These are phyloP conservation scores for Helicolenus hilgendorfi DNA, from an alignment of 2,797 vertebrate species.

Conservation along the genomic window DNA sequence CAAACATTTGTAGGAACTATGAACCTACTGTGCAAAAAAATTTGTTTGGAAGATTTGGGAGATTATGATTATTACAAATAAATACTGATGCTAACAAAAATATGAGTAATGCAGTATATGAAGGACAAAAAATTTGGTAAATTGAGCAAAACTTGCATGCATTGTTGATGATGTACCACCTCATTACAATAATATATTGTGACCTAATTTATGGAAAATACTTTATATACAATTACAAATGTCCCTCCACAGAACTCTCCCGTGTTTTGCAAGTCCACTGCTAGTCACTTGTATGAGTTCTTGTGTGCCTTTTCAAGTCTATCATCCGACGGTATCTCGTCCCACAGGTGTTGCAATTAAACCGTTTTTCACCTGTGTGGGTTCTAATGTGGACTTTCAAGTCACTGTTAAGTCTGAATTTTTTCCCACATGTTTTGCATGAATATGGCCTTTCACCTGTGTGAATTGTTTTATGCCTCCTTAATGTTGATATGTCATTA, in stretches of 20 bases:
- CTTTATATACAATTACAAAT: not conserved
- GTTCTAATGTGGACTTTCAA: not conserved
- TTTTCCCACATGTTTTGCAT: not conserved
- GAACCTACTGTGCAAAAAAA: no score
- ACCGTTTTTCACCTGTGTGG: not conserved
- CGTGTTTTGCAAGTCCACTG: not conserved
- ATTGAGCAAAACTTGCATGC: no score
- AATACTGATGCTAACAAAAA: no score
- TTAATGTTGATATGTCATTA: no score
- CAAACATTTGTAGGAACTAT: no score
- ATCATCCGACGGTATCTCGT: not conserved
- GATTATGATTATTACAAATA: no score
- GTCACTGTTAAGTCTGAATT: not conserved
- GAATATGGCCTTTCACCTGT: not conserved
- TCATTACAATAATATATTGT: not conserved
- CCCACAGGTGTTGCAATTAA: not conserved
- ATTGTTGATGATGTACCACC: not conserved
- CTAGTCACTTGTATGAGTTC: not conserved
- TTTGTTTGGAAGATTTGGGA: no score
- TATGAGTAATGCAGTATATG: no score
- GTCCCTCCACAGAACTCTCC: not conserved
- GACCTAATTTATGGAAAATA: not conserved
- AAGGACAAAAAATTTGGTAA: no score
- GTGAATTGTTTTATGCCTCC: no score
- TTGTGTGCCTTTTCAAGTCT: not conserved